Conservation (phyloP, 35 echinoderm and acorn worm species). For the Heliocidaris tuberculata region DNA sequence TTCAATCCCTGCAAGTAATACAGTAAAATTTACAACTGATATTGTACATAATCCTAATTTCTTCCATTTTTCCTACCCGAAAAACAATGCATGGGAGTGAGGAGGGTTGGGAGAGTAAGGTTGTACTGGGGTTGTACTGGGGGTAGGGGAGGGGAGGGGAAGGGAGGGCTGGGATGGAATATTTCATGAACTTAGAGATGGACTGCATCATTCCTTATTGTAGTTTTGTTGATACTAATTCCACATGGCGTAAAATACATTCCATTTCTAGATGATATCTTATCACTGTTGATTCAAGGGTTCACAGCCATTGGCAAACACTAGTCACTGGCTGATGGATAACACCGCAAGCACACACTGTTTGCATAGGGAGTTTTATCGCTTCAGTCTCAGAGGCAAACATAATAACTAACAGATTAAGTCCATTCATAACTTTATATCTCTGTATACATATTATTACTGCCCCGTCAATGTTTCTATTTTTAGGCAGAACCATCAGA, state of each 20-base stretch:
- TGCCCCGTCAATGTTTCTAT: not conserved
- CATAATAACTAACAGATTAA: not conserved
- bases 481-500: not conserved
- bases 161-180: no score
- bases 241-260: not conserved
- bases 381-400: not conserved
- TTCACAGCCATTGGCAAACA: no score
- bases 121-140: no score
- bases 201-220: not conserved
- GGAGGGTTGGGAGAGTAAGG: no score
- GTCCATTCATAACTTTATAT: conserved; percentile 6
- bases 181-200: not conserved
- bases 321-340: not conserved
- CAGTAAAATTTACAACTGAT: no score
- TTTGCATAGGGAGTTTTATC: not conserved
- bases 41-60: no score
- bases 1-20: no score
- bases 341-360: not conserved
- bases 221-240: not conserved
- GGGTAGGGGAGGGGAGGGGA: no score
- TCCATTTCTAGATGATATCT: not conserved
- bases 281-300: not conserved
- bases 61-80: no score
- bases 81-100: no score
- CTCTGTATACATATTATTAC: not conserved